phyloP scores from a whole-genome alignment of 2,113 vertebrate genomes.

The Psophia crepitans region DNA sequence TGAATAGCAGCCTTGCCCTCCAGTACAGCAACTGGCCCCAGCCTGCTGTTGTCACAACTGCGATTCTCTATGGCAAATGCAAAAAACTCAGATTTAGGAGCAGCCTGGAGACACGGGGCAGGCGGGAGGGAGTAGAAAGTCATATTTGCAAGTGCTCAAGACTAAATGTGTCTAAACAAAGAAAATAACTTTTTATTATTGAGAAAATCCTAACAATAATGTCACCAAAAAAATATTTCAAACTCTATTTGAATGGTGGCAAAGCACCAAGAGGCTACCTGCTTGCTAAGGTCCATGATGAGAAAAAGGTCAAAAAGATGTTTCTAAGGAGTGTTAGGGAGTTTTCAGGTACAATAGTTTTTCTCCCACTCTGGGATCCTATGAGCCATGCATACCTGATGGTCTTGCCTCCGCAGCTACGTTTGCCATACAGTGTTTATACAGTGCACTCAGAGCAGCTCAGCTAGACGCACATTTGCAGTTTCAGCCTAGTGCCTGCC shows the following conservation, averaged over 20 bases:
- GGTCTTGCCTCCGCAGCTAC: background rate
- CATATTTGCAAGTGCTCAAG: background rate
- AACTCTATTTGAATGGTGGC: background rate
- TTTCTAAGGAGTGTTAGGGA: background rate
- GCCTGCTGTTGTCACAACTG: background rate
- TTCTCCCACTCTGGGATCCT: background rate
- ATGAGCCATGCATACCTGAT: background rate
- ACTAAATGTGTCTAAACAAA: background rate
- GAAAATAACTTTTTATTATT: background rate
- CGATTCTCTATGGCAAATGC: background rate
- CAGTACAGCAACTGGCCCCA: fast-evolving
- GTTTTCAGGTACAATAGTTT: background rate
- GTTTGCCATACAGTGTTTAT: background rate
- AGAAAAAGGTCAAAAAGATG: background rate
- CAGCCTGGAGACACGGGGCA: background rate
- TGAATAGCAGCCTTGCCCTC: background rate
- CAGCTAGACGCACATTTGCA: background rate
- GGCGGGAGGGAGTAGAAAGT: background rate
- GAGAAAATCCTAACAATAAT: background rate
- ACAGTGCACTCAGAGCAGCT: background rate
- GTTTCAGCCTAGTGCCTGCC: background rate
- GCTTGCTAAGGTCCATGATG: background rate
- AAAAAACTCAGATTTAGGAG: background rate
- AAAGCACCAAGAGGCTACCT: background rate
- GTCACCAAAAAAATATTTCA: background rate